Conservation (phyloP, 2,888 invertebrate species). For the Zhuqinia jingwanae region DNA sequence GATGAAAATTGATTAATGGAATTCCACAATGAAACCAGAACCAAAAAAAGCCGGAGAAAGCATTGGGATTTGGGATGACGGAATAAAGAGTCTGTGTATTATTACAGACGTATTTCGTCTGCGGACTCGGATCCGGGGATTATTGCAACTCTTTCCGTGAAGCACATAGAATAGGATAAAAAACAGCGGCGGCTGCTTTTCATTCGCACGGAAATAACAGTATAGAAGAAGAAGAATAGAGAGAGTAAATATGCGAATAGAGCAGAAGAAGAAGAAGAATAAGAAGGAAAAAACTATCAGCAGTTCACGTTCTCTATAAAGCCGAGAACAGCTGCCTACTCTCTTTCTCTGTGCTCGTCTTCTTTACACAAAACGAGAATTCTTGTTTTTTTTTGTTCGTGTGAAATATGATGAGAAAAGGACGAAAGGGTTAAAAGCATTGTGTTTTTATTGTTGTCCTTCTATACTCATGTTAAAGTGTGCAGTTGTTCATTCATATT, state of each 20-base stretch:
- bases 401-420: neutral
- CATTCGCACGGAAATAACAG: no score
- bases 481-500: neutral
- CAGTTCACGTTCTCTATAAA: neutral
- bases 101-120: no score
- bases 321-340: neutral
- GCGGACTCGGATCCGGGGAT: no score
- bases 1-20: neutral
- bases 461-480: neutral
- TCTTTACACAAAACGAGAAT: neutral
- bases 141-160: neutral
- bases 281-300: neutral
- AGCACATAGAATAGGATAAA: slow-evolving; percentile 28
- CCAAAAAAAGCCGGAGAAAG: neutral
- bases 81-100: neutral
- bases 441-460: neutral
- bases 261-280: neutral
- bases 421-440: slow-evolving; percentile 7
- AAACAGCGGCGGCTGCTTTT: slow-evolving; percentile 56
- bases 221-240: no score
- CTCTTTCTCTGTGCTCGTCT: neutral
- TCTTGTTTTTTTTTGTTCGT: neutral
- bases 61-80: neutral
- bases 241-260: neutral
- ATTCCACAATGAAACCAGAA: no score